These are phyloP conservation scores for Oncopeltus fasciatus DNA, from an alignment of 1,140 invertebrate genomes.

Conservation along the genomic window DNA sequence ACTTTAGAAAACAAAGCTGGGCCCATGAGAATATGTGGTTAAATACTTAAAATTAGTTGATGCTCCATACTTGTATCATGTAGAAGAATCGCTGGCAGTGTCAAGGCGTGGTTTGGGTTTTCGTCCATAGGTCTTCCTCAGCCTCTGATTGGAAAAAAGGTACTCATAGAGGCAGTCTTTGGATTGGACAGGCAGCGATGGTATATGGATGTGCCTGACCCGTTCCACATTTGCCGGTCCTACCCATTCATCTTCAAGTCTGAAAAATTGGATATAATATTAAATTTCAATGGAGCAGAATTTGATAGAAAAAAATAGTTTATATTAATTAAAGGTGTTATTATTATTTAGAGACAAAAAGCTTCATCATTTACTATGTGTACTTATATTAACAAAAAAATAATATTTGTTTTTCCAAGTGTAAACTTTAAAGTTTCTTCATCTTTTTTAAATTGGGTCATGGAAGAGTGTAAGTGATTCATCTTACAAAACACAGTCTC, in stretches of 20 bases:
- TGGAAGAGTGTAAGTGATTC: no score
- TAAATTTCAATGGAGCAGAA: neutral
- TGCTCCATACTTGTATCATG: constrained; percentile 8
- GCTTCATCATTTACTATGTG: no score
- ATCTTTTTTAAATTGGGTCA: no score
- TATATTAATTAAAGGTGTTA: no score
- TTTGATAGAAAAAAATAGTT: neutral
- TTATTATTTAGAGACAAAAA: no score
- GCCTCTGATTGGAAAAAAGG: neutral
- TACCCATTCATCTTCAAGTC: constrained; percentile 14
- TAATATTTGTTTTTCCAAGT: no score
- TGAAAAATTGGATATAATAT: no score
- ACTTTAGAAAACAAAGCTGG: no score
- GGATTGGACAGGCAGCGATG: neutral
- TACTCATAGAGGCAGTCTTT: constrained; percentile 14
- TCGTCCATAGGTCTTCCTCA: neutral
- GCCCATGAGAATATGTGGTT: no score
- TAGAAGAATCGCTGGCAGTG: constrained; percentile 11
- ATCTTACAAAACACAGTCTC: no score
- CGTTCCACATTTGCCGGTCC: constrained; percentile 1
- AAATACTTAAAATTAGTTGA: neutral
- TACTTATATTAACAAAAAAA: no score
- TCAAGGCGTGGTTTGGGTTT: neutral
- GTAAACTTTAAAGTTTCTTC: no score
- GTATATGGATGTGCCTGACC: constrained; percentile 1